These are phyloP conservation scores for Leucopsar rothschildi DNA, from an alignment of 2,113 vertebrate genomes.

Conservation along the genomic window DNA sequence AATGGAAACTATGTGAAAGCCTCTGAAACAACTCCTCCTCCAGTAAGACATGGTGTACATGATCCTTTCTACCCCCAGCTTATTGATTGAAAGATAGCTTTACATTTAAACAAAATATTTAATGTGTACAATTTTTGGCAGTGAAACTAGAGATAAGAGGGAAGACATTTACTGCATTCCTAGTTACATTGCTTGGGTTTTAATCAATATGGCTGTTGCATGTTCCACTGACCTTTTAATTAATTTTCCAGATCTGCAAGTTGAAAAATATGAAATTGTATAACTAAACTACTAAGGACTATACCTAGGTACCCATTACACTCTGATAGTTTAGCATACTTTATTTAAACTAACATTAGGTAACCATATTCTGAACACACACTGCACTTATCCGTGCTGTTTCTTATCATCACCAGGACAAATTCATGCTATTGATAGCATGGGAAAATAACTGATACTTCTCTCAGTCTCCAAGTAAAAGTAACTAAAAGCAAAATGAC, in stretches of 20 bases:
- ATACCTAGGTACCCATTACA: neutral
- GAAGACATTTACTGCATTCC: neutral
- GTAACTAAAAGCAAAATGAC: neutral
- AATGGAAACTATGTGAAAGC: slow-evolving; percentile 66
- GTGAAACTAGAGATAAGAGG: neutral
- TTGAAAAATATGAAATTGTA: neutral
- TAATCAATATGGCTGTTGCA: neutral
- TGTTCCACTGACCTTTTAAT: neutral
- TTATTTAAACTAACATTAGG: neutral
- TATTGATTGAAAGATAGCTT: slow-evolving; percentile 2
- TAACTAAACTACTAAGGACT: neutral
- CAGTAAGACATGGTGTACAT: neutral
- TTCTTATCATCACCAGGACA: neutral
- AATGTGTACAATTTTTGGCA: neutral
- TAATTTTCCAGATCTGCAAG: neutral
- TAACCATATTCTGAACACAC: neutral
- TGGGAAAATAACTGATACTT: neutral
- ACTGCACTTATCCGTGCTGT: neutral
- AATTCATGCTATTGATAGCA: neutral
- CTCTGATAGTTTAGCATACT: neutral
- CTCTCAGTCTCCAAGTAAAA: neutral
- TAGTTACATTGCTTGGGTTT: neutral
- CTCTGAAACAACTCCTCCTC: slow-evolving; percentile 33
- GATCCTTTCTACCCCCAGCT: neutral
- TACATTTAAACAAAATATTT: neutral